These are phyloP conservation scores for Graptemys geographica DNA, from an alignment of 2,797 vertebrate species.

Conservation along the genomic window DNA sequence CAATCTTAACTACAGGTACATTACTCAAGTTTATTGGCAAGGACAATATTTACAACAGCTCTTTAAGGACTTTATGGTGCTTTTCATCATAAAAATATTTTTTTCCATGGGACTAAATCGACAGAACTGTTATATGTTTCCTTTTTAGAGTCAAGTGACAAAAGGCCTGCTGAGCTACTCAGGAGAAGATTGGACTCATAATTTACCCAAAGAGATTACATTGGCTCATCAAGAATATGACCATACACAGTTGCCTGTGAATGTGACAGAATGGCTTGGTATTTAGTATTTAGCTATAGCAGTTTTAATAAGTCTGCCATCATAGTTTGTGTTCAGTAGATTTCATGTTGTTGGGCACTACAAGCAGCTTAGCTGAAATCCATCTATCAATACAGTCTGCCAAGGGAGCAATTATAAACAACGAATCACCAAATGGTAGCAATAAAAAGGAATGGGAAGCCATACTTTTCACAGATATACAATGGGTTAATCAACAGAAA, in stretches of 20 bases:
- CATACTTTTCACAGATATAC: conserved; percentile 20
- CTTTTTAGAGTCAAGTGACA: neutral
- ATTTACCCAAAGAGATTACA: neutral
- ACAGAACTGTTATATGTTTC: neutral
- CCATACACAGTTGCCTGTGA: neutral
- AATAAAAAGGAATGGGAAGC: neutral
- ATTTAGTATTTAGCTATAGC: neutral
- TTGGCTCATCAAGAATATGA: neutral
- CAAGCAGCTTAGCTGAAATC: conserved; percentile 21
- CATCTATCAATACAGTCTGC: neutral
- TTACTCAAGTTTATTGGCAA: neutral
- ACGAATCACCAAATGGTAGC: neutral
- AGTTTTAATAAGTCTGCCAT: neutral
- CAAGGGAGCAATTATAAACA: conserved; percentile 46
- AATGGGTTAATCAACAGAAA: neutral
- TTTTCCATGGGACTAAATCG: neutral
- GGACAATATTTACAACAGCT: neutral
- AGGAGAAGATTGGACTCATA: neutral
- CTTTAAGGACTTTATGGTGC: neutral
- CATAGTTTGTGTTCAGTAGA: neutral
- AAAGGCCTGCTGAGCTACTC: neutral
- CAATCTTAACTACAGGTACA: neutral
- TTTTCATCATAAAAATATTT: neutral
- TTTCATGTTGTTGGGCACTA: neutral
- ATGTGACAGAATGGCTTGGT: neutral